Percentiles rank a stretch among this genome's conserved stretches.
Evolutionary conservation across 2,888 invertebrate genomes (phyloP).

Genomic region (Metellina segmentata): DNA sequence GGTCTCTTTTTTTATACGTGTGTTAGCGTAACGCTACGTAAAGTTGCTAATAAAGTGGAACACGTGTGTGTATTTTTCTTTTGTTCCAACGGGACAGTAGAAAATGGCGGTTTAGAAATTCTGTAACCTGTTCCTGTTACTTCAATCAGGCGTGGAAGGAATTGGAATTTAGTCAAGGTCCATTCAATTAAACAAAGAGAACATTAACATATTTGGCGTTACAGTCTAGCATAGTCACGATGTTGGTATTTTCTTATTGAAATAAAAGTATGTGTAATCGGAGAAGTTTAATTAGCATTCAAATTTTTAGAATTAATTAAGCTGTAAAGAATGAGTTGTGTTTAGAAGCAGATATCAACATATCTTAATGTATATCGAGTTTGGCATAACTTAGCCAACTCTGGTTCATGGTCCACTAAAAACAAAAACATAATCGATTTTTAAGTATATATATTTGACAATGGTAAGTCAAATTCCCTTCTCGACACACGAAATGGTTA

Average conservation of each 20-base stretch:
- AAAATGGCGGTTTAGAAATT: neutral
- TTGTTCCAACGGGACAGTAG: neutral
- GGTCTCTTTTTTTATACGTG: neutral
- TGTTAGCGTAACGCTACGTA: neutral
- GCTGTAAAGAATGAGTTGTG: no score
- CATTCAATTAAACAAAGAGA: neutral
- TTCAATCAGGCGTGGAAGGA: neutral
- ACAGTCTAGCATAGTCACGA: neutral
- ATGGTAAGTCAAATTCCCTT: no score
- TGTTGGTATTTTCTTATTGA: neutral
- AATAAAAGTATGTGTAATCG: neutral
- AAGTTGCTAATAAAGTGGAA: conserved; percentile 16
- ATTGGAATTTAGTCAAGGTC: neutral
- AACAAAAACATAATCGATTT: no score
- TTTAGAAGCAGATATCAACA: no score
- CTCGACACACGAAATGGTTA: no score
- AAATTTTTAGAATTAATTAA: no score
- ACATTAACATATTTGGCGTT: neutral
- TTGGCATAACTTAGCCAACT: no score
- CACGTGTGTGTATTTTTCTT: neutral
- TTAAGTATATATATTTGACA: no score
- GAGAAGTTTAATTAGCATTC: no score
- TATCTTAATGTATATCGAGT: no score
- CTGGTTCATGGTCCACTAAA: no score
- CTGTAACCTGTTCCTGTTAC: neutral